These are phyloP conservation scores for Champsocephalus esox DNA, from an alignment of 2,797 vertebrate species.

Conservation along the genomic window DNA sequence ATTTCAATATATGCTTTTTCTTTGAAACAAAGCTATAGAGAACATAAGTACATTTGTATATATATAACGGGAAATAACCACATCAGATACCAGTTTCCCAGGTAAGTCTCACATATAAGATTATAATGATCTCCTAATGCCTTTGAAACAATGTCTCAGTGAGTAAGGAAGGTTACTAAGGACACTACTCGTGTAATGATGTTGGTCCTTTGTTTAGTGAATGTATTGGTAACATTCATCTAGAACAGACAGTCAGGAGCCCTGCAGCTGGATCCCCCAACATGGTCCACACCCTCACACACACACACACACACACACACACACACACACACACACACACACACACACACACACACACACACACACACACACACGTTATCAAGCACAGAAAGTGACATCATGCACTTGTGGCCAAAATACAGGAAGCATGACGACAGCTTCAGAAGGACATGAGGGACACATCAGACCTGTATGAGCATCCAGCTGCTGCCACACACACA, in stretches of 20 bases:
- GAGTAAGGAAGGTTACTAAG: constrained; percentile 7
- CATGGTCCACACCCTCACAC: constrained; percentile 62
- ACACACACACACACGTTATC: constrained; percentile 10
- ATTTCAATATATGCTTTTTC: not conserved
- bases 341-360: too few species aligned
- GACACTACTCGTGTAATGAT: constrained; percentile 12
- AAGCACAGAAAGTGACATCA: constrained; percentile 84
- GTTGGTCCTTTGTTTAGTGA: constrained; percentile 31
- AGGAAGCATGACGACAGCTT: constrained; percentile 78
- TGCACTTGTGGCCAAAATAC: constrained; percentile 71
- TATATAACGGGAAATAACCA: not conserved
- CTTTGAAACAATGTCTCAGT: constrained; percentile 17
- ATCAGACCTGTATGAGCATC: constrained; percentile 56
- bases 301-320: constrained; percentile 15
- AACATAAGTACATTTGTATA: not conserved
- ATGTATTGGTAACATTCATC: constrained; percentile 14
- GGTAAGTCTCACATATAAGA: not conserved
- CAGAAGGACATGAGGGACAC: constrained; percentile 72
- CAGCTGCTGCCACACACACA: constrained; percentile 67
- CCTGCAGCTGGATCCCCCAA: constrained; percentile 74
- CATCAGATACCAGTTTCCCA: not conserved
- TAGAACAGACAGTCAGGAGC: constrained; percentile 42
- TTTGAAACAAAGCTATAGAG: not conserved
- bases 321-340: not conserved
- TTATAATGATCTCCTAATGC: constrained; percentile 18